Evolutionary conservation across 2,113 vertebrate genomes (phyloP).

Genomic region (Crypturellus undulatus): DNA sequence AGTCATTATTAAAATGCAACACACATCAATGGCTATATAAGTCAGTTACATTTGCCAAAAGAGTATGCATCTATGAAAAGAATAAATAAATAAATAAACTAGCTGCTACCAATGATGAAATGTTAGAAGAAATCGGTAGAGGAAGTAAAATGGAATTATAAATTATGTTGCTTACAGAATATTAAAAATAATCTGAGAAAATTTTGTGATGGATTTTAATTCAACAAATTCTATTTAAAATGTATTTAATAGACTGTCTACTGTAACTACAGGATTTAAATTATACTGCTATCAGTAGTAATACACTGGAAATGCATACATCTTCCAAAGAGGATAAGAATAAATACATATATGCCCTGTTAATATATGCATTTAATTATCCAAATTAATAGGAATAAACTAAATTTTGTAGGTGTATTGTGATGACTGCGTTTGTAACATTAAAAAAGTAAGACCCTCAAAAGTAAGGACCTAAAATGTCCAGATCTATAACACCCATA

Average conservation of each 20-base stretch:
- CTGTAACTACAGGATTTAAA: background rate
- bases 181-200: slow-evolving; percentile 11
- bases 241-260: slow-evolving; percentile 24
- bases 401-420: background rate
- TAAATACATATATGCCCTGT: background rate
- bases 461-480: background rate
- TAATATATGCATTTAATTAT: background rate
- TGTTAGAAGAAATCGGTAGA: slow-evolving; percentile 19
- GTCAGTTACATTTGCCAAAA: slow-evolving; percentile 31
- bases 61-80: background rate
- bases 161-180: slow-evolving; percentile 27
- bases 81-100: background rate
- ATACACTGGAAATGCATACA: background rate
- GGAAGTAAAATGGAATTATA: background rate
- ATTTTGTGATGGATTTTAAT: slow-evolving; percentile 17
- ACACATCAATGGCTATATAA: background rate
- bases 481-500: background rate
- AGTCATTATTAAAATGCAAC: slow-evolving; percentile 14
- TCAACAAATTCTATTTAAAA: slow-evolving; percentile 10
- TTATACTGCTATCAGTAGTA: background rate
- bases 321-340: background rate
- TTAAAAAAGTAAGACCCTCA: background rate
- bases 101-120: background rate
- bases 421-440: background rate
- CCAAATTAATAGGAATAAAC: slow-evolving; percentile 17